Base-by-base conservation (phyloP, 1,140 invertebrate genomes). In the Tetramorium simillimum region DNA sequence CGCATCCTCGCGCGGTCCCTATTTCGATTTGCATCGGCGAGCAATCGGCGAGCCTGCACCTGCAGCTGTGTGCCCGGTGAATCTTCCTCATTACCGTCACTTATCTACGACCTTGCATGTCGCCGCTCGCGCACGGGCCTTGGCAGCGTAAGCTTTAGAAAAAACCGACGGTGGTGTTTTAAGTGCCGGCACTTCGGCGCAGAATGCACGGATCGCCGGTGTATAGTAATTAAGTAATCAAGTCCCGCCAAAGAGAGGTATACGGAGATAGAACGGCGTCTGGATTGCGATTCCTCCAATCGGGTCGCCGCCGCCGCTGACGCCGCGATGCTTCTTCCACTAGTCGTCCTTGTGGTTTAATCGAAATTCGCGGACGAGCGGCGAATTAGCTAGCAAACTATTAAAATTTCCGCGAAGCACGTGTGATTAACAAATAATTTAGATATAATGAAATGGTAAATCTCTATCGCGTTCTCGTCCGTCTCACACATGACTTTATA, bases 141-240 rank as follows among this genome's bases (percentile, higher is more conserved):
- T 37, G 56, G 14, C 86, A 58, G 65, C 88, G 56, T 87, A 69
- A 72, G 40, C 67, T 86, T 60, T 73, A 49, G 40, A 89, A 88
- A 33, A 88, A 89, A 78, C 63, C 72, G 58, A 72, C 62, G 70
- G 70, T 24, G 10, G 56, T 63, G 49, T 58, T 72, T 85, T 85
- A 89, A 89, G 46, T 75, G 67, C 37, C 63, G 40, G 49, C 58
- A 77, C 65, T 51, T 72, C n/a, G 46, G n/a, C 28, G 24, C n/a
- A 46, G 73, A 78, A 75, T 70, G 18, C 67, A 10, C 43, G 46
- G 60, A 53, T 88, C 77, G 77, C 24, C 7, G 33, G 43, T 46
- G 18, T 58, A 75, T 58, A 58, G 46, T 60, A 87, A 88, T 86
- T 86, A 88, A 88, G 80, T 73, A 82, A 82, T 82, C 80, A 73